Conservation (phyloP, 2,888 invertebrate genomes). For the Ctena decussata region DNA sequence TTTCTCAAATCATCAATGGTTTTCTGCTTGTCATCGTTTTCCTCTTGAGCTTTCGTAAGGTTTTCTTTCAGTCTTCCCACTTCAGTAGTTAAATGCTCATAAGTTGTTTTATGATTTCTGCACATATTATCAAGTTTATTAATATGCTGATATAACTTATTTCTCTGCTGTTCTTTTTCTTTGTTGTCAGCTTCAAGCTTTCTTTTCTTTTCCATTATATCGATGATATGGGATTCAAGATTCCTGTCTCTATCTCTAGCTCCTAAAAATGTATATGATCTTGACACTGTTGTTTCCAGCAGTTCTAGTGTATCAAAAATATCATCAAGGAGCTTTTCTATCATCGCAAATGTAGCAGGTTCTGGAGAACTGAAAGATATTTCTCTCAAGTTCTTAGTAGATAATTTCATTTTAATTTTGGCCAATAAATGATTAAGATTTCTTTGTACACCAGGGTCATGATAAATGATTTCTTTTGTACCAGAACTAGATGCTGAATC, state of each 20-base stretch:
- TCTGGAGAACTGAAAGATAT: conserved; percentile 46
- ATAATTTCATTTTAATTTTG: conserved; percentile 46
- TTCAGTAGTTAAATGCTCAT: conserved; percentile 54
- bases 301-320: conserved; percentile 49
- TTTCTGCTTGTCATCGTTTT: conserved; percentile 63
- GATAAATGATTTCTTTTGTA: neutral
- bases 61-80: conserved; percentile 56
- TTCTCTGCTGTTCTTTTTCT: conserved; percentile 58
- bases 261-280: conserved; percentile 59
- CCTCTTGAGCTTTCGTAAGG: conserved; percentile 47
- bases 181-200: conserved; percentile 57
- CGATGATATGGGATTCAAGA: conserved; percentile 60
- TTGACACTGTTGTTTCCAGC: conserved; percentile 53
- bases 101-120: conserved; percentile 61
- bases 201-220: conserved; percentile 51
- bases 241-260: conserved; percentile 57
- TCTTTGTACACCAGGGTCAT: conserved; percentile 5
- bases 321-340: conserved; percentile 57
- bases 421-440: conserved; percentile 44
- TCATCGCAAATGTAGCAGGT: conserved; percentile 57
- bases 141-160: conserved; percentile 60
- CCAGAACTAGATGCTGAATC: neutral
- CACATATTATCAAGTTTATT: conserved; percentile 65
- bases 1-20: conserved; percentile 64
- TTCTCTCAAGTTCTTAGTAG: conserved; percentile 33